These are phyloP conservation scores for Aegotheles bennettii DNA, from an alignment of 2,113 vertebrate genomes.

Conservation along the genomic window DNA sequence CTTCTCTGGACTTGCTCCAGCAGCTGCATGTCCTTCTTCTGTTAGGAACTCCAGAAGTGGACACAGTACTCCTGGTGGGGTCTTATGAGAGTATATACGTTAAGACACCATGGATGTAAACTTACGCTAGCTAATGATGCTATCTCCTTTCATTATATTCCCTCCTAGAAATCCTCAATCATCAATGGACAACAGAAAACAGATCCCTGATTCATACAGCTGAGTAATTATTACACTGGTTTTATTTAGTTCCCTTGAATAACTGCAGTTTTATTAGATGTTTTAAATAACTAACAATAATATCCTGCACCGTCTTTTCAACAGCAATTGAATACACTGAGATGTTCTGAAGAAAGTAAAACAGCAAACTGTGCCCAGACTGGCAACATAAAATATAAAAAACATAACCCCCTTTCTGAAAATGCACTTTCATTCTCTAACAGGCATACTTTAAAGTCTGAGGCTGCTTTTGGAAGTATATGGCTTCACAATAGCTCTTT, in stretches of 20 bases:
- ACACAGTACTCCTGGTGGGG: too few species aligned
- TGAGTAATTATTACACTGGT: neutral
- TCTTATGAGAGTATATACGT: too few species aligned
- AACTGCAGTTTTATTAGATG: constrained; percentile 9
- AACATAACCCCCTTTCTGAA: neutral
- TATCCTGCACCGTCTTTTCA: neutral
- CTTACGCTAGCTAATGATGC: neutral
- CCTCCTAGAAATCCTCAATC: neutral
- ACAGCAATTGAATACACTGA: neutral
- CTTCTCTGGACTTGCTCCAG: too few species aligned
- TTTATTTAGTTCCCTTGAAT: constrained; percentile 21
- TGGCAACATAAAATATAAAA: neutral
- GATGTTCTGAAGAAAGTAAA: constrained; percentile 21
- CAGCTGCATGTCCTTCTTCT: too few species aligned
- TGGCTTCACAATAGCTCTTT: neutral
- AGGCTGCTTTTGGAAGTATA: neutral
- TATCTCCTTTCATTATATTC: neutral
- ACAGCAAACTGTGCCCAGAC: neutral
- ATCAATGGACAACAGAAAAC: neutral
- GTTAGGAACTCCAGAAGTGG: too few species aligned
- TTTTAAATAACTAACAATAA: constrained; percentile 23
- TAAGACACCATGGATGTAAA: neutral
- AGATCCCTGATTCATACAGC: neutral
- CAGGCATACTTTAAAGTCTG: neutral
- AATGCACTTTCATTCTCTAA: neutral